Evolutionary conservation across 2,888 invertebrate species (phyloP), one percentile per base, ranked within the genome.

Genomic region (Tenthredo amoena): DNA sequence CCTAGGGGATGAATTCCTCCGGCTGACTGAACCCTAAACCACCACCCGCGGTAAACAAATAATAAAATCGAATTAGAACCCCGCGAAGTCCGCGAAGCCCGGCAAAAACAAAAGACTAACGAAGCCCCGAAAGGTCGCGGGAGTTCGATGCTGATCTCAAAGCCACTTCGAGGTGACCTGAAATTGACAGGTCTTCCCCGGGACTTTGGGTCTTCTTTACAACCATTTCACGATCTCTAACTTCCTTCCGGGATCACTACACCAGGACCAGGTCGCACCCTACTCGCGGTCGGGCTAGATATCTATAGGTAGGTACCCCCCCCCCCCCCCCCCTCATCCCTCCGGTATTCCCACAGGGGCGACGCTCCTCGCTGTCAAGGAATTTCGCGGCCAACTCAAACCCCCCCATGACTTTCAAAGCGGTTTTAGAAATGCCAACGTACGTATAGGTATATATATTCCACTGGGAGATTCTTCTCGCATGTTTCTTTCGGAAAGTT

Each of bases 141-240:
- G 31, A 34, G 34, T 15, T 40, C 62, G 55, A 62, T 62, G 62
- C 34, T 40, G 58, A 81, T 50, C 68, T 15, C 62, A 81, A 40
- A 81, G 58, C 81, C 40, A 77, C 81, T 81, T 62, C 62, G 40
- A 37, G 81, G 81, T 81, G 81, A 81, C 81, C 81, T 81, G 81
- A 58, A 81, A 81, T 81, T 81, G 58, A 62, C 81, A 62, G 81
- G 81, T 81, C 81, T 81, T 77, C 77, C 31, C 26, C 34, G 68
- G 15, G 34, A 34, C 68, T 34, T 77, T 55, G 26, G 81, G 81
- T 81, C 81, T 81, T 58, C 81, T 62, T 81, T 81, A 62, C 50
- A 50, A 50, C 31, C 34, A 31, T 77, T 77, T 77, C 55, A 47
- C 55, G 77, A 77, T 77, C 50, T 31, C 50, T 50, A 12, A 18